A percentile compares a stretch with the other conserved stretches of the same genome.
phyloP scores from a whole-genome alignment of 64 coral and sea anemone genomes.

The Stichodactyla mertensii region DNA sequence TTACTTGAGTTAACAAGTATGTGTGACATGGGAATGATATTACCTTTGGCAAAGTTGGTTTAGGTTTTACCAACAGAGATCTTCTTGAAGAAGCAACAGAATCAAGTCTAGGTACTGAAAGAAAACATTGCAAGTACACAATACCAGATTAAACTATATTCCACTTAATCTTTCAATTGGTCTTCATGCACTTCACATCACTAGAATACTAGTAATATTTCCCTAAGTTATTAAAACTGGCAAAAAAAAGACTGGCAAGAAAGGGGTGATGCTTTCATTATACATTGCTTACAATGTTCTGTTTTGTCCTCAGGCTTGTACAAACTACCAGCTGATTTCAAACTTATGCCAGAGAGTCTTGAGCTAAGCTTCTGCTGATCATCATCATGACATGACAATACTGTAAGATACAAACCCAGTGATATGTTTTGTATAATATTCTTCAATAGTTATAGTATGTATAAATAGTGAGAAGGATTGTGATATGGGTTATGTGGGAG shows the following conservation, averaged over 20 bases:
- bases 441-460: neutral
- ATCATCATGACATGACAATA: neutral
- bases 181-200: neutral
- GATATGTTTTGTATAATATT: neutral
- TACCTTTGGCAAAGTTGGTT: constrained; percentile 6
- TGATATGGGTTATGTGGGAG: neutral
- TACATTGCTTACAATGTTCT: neutral
- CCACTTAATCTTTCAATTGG: neutral
- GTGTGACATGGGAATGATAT: neutral
- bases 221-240: neutral
- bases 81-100: constrained; percentile 14
- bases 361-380: constrained; percentile 18
- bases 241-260: neutral
- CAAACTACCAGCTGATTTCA: constrained; percentile 13
- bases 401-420: neutral
- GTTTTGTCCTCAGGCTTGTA: neutral
- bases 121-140: neutral
- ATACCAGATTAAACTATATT: neutral
- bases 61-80: neutral
- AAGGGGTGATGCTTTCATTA: neutral
- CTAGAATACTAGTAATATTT: no score
- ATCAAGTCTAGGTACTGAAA: constrained; percentile 24
- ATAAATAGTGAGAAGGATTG: neutral
- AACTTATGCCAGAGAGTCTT: constrained; percentile 10
- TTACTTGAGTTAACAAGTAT: no score